These are phyloP conservation scores for Dynastes grantii DNA, from an alignment of 2,888 invertebrate genomes.

Conservation along the genomic window DNA sequence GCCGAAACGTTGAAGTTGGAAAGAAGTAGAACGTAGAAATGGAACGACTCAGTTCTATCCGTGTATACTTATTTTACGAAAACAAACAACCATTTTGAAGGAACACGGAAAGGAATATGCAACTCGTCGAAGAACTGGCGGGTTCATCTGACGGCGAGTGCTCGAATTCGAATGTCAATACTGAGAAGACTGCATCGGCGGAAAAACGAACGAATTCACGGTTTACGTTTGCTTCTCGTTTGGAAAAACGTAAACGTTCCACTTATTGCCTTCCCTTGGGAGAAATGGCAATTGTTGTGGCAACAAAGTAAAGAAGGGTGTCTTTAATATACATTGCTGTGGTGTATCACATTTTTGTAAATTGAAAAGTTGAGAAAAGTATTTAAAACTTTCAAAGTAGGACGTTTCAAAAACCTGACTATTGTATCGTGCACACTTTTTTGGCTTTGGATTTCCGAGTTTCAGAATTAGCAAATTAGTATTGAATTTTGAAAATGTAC, in stretches of 20 bases:
- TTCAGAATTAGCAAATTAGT: too few relatives aligned
- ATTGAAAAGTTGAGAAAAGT: too few relatives aligned
- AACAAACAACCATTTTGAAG: conserved; percentile 14
- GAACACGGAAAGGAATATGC: neutral
- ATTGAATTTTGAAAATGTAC: too few relatives aligned
- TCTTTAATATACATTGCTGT: too few relatives aligned
- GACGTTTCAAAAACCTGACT: too few relatives aligned
- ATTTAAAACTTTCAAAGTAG: too few relatives aligned
- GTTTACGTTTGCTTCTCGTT: conserved; percentile 4
- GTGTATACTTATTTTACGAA: conserved; percentile 11
- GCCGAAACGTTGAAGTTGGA: neutral
- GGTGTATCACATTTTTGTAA: too few relatives aligned
- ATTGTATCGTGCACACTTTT: too few relatives aligned
- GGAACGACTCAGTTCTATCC: conserved; percentile 14
- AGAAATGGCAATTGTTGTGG: too few relatives aligned
- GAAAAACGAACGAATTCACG: conserved; percentile 1
- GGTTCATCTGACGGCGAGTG: neutral
- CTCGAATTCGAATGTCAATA: conserved; percentile 26
- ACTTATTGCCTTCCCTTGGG: neutral
- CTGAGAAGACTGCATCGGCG: neutral
- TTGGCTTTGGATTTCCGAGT: too few relatives aligned
- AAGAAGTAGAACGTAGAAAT: neutral
- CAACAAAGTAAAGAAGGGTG: too few relatives aligned
- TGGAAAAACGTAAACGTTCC: conserved; percentile 25
- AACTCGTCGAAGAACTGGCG: neutral